Percentiles rank a stretch among this genome's conserved stretches.
These are phyloP conservation scores for Neuroterus valhalla DNA, from an alignment of 1,140 invertebrate genomes.

Conservation along the genomic window DNA sequence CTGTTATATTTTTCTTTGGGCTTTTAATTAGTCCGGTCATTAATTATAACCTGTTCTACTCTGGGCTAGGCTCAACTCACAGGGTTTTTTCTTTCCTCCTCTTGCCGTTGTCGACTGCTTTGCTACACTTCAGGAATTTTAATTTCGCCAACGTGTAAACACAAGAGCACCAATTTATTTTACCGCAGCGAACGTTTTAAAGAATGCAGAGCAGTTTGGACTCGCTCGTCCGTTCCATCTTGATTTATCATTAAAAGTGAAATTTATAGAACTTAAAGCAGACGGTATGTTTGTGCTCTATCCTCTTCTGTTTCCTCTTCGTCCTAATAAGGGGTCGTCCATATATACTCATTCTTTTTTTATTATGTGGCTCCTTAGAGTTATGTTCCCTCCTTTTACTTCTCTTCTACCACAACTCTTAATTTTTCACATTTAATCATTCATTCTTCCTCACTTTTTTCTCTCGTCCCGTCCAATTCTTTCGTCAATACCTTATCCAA, in stretches of 20 bases:
- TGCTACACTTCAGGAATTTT: conserved; percentile 59
- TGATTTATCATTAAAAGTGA: conserved; percentile 8
- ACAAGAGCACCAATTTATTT: conserved; percentile 59
- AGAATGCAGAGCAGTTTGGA: conserved; percentile 36
- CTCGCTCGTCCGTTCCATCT: not conserved
- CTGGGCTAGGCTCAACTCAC: conserved; percentile 17
- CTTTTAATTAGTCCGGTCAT: conserved; percentile 61
- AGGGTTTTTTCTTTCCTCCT: not conserved
- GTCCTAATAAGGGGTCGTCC: too few species aligned
- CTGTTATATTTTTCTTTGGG: conserved; percentile 56
- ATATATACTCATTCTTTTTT: too few species aligned
- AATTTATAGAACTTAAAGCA: not conserved
- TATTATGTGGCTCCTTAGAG: too few species aligned
- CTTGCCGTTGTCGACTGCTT: conserved; percentile 38
- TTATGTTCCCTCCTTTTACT: too few species aligned
- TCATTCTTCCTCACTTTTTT: too few species aligned
- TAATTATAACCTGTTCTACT: conserved; percentile 59
- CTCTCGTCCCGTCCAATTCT: too few species aligned
- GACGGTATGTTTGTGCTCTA: too few species aligned
- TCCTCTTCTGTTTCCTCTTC: too few species aligned
- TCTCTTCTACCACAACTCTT: too few species aligned
- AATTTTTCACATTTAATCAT: too few species aligned
- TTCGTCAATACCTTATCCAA: too few species aligned
- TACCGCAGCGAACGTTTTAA: conserved; percentile 54
- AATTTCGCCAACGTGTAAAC: conserved; percentile 60